Percentiles rank a stretch among this genome's conserved stretches.
These are phyloP conservation scores for Daktulosphaira vitifoliae DNA, from an alignment of 1,140 invertebrate species.

Conservation along the genomic window DNA sequence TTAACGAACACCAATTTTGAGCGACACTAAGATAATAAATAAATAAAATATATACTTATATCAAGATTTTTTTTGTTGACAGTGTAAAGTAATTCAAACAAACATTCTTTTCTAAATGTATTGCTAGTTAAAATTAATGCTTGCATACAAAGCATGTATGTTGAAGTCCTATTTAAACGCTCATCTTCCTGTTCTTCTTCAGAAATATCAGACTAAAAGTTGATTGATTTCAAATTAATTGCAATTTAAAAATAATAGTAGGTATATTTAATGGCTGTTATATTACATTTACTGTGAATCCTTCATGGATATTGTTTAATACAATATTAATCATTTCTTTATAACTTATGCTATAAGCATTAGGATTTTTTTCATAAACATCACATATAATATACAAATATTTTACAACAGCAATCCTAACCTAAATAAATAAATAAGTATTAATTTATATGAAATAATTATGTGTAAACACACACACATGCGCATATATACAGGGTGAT, in stretches of 20 bases:
- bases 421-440: not conserved
- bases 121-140: not conserved
- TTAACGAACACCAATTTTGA: no score
- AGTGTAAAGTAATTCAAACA: constrained; percentile 13
- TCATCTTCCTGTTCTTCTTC: constrained; percentile 14
- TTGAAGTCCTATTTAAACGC: not conserved
- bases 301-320: constrained; percentile 13
- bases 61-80: not conserved
- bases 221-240: not conserved
- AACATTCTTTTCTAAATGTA: constrained; percentile 3
- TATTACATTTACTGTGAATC: constrained; percentile 3
- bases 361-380: constrained; percentile 10
- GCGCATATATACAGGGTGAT: no score
- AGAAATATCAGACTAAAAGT: constrained; percentile 2
- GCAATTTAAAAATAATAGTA: no score
- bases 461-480: no score
- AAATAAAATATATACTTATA: not conserved
- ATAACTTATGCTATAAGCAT: constrained; percentile 1
- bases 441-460: no score
- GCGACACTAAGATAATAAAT: no score
- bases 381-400: constrained; percentile 7
- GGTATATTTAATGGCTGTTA: not conserved
- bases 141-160: constrained; percentile 22
- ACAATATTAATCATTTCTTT: constrained; percentile 20
- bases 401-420: constrained; percentile 1